Base-by-base conservation (phyloP, 1,140 invertebrate genomes). In the Telenomus remus region DNA sequence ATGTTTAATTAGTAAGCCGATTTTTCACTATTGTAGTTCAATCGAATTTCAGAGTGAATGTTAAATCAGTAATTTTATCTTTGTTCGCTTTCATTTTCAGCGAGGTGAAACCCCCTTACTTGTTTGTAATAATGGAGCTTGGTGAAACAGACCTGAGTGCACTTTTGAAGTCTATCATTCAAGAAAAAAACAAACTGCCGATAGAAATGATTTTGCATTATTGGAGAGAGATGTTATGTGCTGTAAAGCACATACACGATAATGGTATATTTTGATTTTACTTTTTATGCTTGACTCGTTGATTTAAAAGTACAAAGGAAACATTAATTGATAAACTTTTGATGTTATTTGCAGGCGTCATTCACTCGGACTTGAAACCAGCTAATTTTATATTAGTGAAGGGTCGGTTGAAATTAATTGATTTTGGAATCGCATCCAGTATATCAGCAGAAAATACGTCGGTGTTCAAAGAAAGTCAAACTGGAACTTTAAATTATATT, bases 361-460 rank as follows among this genome's bases (percentile, higher is more conserved):
- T 65, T 33, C 65, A 69, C 43, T 60, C 65, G 0, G 65, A 68
- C 87, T 88, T 99, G 59, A 99, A 99, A 86, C 98, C 98, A 9
- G 96, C 96, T 0, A 99, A 99, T 88, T 99, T 99, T 88, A 89
- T 99, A 9, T 88, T 97, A 78, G 95, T 97, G 15, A 91, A 91
- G 63, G 96, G 95, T 3, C 90, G 92, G 48, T 85, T 99, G 4
- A 99, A 99, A 89, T 88, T 99, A 15, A 99, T 99, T 70, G 98
- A 99, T 89, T 99, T 99, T 89, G 98, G 97, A 15, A 99, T 99
- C 79, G 95, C 98, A n/a, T 95, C 95, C 48, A 93, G 92, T 50
- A 91, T 99, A 50, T 93, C 95, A 79, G 89, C 91, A 43, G 97
- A 99, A 82, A 94, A 93, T 84, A 99, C 97, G 0, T 96, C 95